Conservation (phyloP, 2,888 invertebrate genomes). For the Cephus rjabovi region DNA sequence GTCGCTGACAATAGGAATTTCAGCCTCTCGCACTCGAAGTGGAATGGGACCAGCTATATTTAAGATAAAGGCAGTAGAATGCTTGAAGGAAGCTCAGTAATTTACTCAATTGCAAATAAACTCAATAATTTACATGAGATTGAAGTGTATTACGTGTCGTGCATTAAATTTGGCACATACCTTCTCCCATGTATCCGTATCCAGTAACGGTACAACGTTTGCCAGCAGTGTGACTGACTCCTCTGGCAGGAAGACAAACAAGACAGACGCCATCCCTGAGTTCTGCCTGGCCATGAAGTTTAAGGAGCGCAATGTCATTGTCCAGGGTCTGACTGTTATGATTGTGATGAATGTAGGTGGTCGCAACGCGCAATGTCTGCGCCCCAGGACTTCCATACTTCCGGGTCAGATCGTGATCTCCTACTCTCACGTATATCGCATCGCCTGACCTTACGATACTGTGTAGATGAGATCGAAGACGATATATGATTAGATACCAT, state of each 20-base stretch:
- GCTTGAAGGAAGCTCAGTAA: neutral
- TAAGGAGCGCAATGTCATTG: constrained; percentile 92
- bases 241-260: constrained; percentile 89
- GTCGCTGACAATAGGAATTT: constrained; percentile 92
- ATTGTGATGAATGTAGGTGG: constrained; percentile 95
- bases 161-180: constrained; percentile 65
- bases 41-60: constrained; percentile 88
- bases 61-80: neutral
- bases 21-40: constrained; percentile 87
- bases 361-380: constrained; percentile 89
- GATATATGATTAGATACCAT: constrained; percentile 1
- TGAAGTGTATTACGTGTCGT: neutral
- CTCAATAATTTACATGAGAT: neutral
- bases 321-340: constrained; percentile 95
- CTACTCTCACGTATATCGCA: constrained; percentile 92
- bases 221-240: constrained; percentile 89
- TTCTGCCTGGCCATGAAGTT: constrained; percentile 89
- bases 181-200: constrained; percentile 95
- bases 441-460: constrained; percentile 95
- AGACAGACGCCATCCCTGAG: constrained; percentile 86
- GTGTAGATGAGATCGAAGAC: constrained; percentile 27
- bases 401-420: constrained; percentile 90
- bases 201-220: constrained; percentile 94
- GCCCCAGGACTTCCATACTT: constrained; percentile 93
- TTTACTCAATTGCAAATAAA: neutral